Conservation (phyloP, 2,888 invertebrate species). For the Digitonthophagus gazella region DNA sequence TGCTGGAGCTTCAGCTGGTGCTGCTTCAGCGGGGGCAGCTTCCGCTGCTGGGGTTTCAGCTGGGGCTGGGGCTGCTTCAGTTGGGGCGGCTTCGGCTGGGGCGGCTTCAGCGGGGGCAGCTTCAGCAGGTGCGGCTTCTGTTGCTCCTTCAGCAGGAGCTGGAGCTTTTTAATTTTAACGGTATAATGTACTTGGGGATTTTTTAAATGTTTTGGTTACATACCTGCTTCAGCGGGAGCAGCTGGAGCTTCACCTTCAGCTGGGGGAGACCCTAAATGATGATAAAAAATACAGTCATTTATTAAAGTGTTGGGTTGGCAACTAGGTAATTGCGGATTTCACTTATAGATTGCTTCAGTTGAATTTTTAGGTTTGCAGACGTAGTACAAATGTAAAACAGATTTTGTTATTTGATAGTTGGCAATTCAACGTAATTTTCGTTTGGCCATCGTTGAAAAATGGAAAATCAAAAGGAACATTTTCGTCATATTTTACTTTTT, state of each 20-base stretch:
- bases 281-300: too few species aligned
- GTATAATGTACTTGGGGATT: neutral
- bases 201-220: conserved; percentile 5
- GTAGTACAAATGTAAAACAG: too few species aligned
- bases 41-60: conserved; percentile 31
- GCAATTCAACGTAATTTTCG: too few species aligned
- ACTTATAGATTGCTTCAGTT: too few species aligned
- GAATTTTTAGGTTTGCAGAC: too few species aligned
- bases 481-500: too few species aligned
- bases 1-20: conserved; percentile 44
- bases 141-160: conserved; percentile 35
- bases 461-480: too few species aligned
- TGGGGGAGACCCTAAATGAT: conserved; percentile 26
- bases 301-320: too few species aligned
- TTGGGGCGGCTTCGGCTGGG: conserved; percentile 33
- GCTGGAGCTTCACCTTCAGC: conserved; percentile 31
- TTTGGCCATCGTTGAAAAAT: too few species aligned
- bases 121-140: conserved; percentile 32
- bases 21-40: conserved; percentile 47
- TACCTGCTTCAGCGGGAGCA: conserved; percentile 23
- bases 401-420: too few species aligned
- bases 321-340: too few species aligned
- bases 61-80: conserved; percentile 44
- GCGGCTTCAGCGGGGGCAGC: too few species aligned
- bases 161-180: conserved; percentile 14